Evolutionary conservation across 2,797 vertebrate genomes (phyloP).

Genomic region (Spinibarbus caldwelli): DNA sequence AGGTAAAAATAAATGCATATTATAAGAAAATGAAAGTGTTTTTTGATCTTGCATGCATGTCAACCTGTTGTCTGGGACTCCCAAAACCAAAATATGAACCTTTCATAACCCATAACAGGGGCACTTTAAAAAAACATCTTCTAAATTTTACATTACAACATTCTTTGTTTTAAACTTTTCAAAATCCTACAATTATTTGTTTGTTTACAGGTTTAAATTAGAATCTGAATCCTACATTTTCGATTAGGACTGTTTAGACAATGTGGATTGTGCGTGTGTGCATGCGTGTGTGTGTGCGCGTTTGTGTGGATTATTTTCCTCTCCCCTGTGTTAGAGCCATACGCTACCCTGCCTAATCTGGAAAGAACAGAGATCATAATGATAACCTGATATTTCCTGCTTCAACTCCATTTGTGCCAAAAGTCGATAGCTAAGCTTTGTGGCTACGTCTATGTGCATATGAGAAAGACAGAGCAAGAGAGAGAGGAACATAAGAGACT

Average conservation of each 20-base stretch:
- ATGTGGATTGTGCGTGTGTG: conserved; percentile 17
- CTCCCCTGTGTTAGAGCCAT: conserved; percentile 35
- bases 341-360: conserved; percentile 45
- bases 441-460: conserved; percentile 29
- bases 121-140: too few relatives aligned
- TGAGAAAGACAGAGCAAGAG: background rate
- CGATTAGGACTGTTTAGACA: background rate
- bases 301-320: conserved; percentile 31
- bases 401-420: conserved; percentile 43
- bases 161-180: background rate
- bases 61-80: too few relatives aligned
- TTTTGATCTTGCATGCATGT: too few relatives aligned
- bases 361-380: conserved; percentile 48
- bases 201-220: background rate
- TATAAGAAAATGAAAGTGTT: too few relatives aligned
- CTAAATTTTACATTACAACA: background rate
- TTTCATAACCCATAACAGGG: too few relatives aligned
- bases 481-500: background rate
- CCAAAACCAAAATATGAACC: too few relatives aligned
- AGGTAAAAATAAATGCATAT: too few relatives aligned
- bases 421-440: conserved; percentile 40
- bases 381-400: conserved; percentile 58
- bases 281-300: background rate
- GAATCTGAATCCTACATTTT: background rate
- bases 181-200: background rate